Evolutionary conservation across 2,888 invertebrate genomes (phyloP).

Genomic region (Crioceris asparagi): DNA sequence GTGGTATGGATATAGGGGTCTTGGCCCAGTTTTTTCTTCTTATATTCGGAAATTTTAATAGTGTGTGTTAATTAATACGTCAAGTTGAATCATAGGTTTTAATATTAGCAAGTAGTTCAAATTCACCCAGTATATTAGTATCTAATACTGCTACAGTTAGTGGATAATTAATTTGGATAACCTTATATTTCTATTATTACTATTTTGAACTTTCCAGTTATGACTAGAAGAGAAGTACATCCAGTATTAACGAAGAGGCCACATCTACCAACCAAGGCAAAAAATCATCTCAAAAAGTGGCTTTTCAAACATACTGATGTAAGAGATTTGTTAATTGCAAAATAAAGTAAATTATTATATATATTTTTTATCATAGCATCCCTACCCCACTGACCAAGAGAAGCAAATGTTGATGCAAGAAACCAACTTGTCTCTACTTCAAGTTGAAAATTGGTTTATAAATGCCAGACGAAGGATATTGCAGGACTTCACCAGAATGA

Average conservation of each 20-base stretch:
- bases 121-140: too few species aligned
- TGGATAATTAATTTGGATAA: too few species aligned
- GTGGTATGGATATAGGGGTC: too few species aligned
- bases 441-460: conserved; percentile 28
- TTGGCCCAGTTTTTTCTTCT: too few species aligned
- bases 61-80: too few species aligned
- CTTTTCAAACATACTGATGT: conserved; percentile 28
- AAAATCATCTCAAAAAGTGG: conserved; percentile 28
- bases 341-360: background rate
- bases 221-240: conserved; percentile 6
- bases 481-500: conserved; percentile 24
- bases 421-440: conserved; percentile 25
- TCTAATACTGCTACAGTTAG: too few species aligned
- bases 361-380: conserved; percentile 20
- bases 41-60: too few species aligned
- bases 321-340: conserved; percentile 11
- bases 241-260: conserved; percentile 24
- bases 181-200: too few species aligned
- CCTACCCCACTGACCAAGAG: conserved; percentile 27
- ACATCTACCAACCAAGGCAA: conserved; percentile 27
- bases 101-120: too few species aligned
- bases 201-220: conserved; percentile 3
- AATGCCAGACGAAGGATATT: conserved; percentile 27
- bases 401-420: conserved; percentile 29
- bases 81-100: too few species aligned